Evolutionary conservation across 2,113 vertebrate species (phyloP).

Genomic region (Astur gentilis): DNA sequence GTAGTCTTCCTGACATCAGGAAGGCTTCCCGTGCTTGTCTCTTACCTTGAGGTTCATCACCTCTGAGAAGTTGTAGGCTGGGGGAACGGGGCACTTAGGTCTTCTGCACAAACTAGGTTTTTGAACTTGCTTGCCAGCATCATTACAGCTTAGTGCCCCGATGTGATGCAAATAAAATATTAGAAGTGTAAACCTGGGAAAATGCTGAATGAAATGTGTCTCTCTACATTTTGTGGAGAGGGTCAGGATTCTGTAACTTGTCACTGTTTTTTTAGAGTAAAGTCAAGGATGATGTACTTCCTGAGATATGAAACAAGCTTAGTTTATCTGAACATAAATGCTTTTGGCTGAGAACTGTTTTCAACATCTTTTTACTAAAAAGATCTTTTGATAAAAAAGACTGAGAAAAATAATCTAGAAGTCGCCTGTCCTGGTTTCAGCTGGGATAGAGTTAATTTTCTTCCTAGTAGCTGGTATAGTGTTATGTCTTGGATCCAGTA

Average conservation of each 20-base stretch:
- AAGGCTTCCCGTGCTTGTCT: background rate
- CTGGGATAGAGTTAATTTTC: no score
- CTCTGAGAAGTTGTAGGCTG: background rate
- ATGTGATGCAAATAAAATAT: background rate
- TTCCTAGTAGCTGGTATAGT: no score
- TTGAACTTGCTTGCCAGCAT: background rate
- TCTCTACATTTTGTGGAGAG: background rate
- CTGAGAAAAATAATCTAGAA: background rate
- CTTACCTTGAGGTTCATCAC: background rate
- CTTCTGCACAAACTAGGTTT: background rate
- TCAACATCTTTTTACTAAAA: background rate
- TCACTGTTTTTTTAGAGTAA: background rate
- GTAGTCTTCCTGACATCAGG: background rate
- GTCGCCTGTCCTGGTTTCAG: background rate
- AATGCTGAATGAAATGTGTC: background rate
- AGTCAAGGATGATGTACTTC: background rate
- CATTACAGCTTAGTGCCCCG: background rate
- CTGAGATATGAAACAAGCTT: background rate
- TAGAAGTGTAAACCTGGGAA: background rate
- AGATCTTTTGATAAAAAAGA: background rate
- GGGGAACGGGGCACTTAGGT: background rate
- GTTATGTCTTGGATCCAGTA: no score
- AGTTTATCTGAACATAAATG: background rate
- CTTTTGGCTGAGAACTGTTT: background rate
- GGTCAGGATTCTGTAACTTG: background rate